These are phyloP conservation scores for Chlamydotis undulata DNA, from an alignment of 2,113 vertebrate species.

Conservation along the genomic window DNA sequence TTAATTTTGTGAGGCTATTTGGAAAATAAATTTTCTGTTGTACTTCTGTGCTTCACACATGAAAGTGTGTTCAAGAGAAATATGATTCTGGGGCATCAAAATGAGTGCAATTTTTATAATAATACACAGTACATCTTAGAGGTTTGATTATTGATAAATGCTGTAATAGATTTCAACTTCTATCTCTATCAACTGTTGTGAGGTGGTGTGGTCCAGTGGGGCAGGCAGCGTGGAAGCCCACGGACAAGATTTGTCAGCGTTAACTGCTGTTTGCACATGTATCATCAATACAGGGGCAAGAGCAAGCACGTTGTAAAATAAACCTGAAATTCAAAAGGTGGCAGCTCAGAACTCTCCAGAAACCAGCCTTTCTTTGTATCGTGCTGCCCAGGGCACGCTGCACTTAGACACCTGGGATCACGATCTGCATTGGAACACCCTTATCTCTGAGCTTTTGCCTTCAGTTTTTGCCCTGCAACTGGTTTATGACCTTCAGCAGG, in stretches of 20 bases:
- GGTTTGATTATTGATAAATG: not conserved
- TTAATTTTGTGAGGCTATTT: not conserved
- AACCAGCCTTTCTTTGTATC: not conserved
- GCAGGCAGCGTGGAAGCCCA: not conserved
- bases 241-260: not conserved
- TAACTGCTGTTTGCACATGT: not conserved
- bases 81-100: not conserved
- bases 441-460: not conserved
- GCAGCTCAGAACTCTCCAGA: not conserved
- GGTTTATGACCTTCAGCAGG: not conserved
- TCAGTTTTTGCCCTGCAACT: not conserved
- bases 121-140: not conserved
- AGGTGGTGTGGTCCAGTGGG: not conserved
- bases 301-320: not conserved
- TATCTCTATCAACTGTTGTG: not conserved
- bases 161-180: not conserved
- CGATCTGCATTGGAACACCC: not conserved
- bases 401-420: not conserved
- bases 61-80: not conserved
- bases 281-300: not conserved
- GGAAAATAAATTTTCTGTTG: not conserved
- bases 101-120: not conserved
- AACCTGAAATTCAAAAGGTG: not conserved
- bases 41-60: not conserved
- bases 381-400: accelerated